Conservation (phyloP, 2,888 invertebrate species). For the Ligdia adustata region DNA sequence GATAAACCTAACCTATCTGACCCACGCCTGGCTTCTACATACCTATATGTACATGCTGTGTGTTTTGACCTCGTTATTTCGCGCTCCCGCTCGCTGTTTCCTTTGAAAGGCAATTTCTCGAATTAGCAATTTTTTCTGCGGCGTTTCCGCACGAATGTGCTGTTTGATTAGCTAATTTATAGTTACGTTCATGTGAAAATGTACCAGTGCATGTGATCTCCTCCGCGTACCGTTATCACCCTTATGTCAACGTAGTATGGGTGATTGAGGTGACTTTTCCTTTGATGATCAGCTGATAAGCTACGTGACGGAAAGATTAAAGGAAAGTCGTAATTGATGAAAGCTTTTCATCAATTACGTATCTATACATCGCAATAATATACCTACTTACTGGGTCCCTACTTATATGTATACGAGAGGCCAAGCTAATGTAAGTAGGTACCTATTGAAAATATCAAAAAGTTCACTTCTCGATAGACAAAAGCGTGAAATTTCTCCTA, state of each 20-base stretch:
- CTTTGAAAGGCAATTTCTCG: slow-evolving; percentile 63
- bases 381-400: too few relatives aligned
- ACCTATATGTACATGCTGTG: slow-evolving; percentile 33
- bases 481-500: too few relatives aligned
- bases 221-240: slow-evolving; percentile 38
- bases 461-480: too few relatives aligned
- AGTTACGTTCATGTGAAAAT: slow-evolving; percentile 39
- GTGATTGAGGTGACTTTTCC: slow-evolving; percentile 25
- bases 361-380: too few relatives aligned
- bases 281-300: slow-evolving; percentile 19
- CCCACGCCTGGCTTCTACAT: slow-evolving; percentile 54
- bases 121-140: slow-evolving; percentile 54
- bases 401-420: too few relatives aligned
- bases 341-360: too few relatives aligned
- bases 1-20: slow-evolving; percentile 59
- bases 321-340: too few relatives aligned
- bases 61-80: slow-evolving; percentile 65
- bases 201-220: slow-evolving; percentile 19
- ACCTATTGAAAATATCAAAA: too few relatives aligned
- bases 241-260: slow-evolving; percentile 36
- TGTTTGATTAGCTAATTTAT: slow-evolving; percentile 54
- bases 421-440: too few relatives aligned
- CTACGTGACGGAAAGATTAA: slow-evolving; percentile 10
- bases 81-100: slow-evolving; percentile 52
- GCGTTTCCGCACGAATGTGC: slow-evolving; percentile 52